Evolutionary conservation across 2,113 vertebrate genomes (phyloP), one percentile per base, ranked within the genome.

Genomic region (Typhlomys cinereus): DNA sequence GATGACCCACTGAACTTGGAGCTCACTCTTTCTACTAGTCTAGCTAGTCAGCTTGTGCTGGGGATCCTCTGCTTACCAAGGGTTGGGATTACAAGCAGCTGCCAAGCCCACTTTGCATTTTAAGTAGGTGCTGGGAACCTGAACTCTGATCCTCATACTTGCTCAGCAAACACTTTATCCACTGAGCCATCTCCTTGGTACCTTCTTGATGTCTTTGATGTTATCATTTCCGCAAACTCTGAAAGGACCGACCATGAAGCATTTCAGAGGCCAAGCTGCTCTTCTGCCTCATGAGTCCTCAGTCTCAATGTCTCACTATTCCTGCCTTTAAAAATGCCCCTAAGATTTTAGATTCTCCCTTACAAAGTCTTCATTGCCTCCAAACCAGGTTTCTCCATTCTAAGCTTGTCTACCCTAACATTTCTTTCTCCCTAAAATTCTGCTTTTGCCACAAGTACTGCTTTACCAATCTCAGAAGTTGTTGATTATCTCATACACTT

Each of bases 351-450:
- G 12, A 64, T 74, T 59, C 29, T 82, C 27, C 10, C 46, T 85
- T 74, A 64, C 36, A 31, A 69, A 89, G 25, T 48, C 34, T 13
- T 89, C 31, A 70, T 93, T 41, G 71, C 50, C 27, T 44, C 29
- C 1, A 52, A 78, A 34, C 39, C 82, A 21, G 39, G 44, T 29
- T 92, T 92, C 50, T 82, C 62, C 4, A 54, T 27, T 85, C 74
- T 67, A 59, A 66, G 7, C 48, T 79, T 41, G 34, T 91, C 27
- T 20, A 54, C 44, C 41, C 39, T 76, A 34, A 9, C 31, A 61
- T 74, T 93, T 70, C 57, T 73, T 92, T 92, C n/a, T 86, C 50
- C n/a, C 85, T 66, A 86, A 93, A 80, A 84, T 64, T 62, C 36
- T 70, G 5, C 44, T 69, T 14, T 92, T 74, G 25, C 29, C 34